Evolutionary conservation across 2,888 invertebrate species (phyloP).

Genomic region (Thymelicus acteon): DNA sequence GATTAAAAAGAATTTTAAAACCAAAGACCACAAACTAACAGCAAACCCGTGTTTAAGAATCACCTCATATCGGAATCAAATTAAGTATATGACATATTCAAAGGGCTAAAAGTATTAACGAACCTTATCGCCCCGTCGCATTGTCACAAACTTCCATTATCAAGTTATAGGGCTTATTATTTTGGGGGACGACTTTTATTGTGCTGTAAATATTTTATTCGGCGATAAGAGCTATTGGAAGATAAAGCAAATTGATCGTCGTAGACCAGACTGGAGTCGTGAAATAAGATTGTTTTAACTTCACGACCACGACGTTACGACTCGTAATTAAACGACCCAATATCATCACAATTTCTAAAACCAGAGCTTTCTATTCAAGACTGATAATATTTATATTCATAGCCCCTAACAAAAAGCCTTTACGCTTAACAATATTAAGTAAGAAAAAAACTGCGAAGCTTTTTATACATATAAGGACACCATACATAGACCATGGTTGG

Average conservation of each 20-base stretch:
- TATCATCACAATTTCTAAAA: neutral
- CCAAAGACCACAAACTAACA: slow-evolving; percentile 15
- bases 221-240: slow-evolving; percentile 69
- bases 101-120: slow-evolving; percentile 26
- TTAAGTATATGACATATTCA: slow-evolving; percentile 27
- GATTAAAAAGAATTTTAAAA: slow-evolving; percentile 6
- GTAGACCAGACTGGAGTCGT: slow-evolving; percentile 10
- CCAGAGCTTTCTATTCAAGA: too few species aligned
- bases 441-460: too few species aligned
- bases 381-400: too few species aligned
- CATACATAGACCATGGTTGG: too few species aligned
- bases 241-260: slow-evolving; percentile 82
- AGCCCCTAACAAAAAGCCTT: too few species aligned
- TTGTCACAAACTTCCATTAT: slow-evolving; percentile 56
- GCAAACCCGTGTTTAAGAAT: slow-evolving; percentile 26
- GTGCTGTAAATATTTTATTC: slow-evolving; percentile 82
- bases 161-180: slow-evolving; percentile 76
- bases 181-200: slow-evolving; percentile 75
- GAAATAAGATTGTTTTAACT: slow-evolving; percentile 9
- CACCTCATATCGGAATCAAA: slow-evolving; percentile 25
- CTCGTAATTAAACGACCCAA: neutral
- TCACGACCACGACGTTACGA: slow-evolving; percentile 5
- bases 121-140: slow-evolving; percentile 17
- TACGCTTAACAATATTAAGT: too few species aligned
- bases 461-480: too few species aligned